A percentile compares a stretch with the other conserved stretches of the same genome.
Evolutionary conservation across 2,113 vertebrate genomes (phyloP).

Genomic region (Gobio gobio): DNA sequence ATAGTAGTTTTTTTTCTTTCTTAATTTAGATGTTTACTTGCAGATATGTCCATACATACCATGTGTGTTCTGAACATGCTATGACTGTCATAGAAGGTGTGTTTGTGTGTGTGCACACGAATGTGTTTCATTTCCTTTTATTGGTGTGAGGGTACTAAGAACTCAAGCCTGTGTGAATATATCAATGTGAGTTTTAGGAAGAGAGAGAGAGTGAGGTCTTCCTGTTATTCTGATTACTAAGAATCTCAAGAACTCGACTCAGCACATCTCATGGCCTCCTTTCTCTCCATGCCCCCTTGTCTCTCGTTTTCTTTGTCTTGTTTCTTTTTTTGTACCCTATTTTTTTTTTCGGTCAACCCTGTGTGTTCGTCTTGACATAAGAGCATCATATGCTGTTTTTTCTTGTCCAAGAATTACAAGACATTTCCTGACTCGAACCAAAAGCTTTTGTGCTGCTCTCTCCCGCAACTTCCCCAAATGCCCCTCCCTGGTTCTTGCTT

Average conservation of each 20-base stretch:
- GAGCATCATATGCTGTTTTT: conserved; percentile 56
- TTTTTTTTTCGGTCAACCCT: background rate
- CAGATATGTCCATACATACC: conserved; percentile 6
- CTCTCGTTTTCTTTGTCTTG: background rate
- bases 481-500: conserved; percentile 17
- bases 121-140: conserved; percentile 45
- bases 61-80: background rate
- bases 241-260: conserved; percentile 75
- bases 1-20: background rate
- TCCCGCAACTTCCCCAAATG: conserved; percentile 65
- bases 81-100: background rate
- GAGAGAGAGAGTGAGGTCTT: conserved; percentile 61
- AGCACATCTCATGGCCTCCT: conserved; percentile 71
- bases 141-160: conserved; percentile 52
- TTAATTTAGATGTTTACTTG: conserved; percentile 14
- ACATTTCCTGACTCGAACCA: conserved; percentile 71
- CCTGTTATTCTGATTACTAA: conserved; percentile 78
- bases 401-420: conserved; percentile 74
- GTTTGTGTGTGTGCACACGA: conserved; percentile 19
- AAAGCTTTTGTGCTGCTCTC: conserved; percentile 64
- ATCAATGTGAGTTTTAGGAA: conserved; percentile 25
- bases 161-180: conserved; percentile 28
- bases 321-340: background rate
- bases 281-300: conserved; percentile 62
- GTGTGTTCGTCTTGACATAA: conserved; percentile 1